Base-by-base conservation (phyloP, 2,113 vertebrate species). In the Anser brachyrhynchus region DNA sequence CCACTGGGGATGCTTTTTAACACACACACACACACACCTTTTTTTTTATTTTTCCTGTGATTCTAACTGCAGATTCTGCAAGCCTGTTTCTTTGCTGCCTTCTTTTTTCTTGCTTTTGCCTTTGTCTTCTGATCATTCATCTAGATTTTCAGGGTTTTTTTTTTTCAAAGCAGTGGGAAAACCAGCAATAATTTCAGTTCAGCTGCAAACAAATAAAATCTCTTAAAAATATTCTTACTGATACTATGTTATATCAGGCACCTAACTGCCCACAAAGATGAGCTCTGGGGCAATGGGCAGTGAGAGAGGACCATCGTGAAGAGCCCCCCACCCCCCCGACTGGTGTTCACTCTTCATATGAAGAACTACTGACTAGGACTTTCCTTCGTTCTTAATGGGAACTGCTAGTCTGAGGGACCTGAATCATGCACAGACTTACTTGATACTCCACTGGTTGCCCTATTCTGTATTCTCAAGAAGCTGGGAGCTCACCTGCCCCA, bases 1-100 rank as follows among this genome's bases (percentile, higher is more conserved):
- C 1, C 13, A 17, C 8, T 58, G 17, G 22, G 0, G 0, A 20
- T 10, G 31, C 0, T 7, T 61, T 11, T 18, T 23, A 54, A 70
- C 46, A 49, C 20, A 49, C 20, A 19, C 18, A 49, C 19, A 46
- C 46, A 49, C 46, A 49, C 46, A 46, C 15, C 23, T 2, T 6
- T 52, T 51, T 43, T 3, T 57, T 84, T 43, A 3, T 57, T 87
- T n/a, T 10, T 8, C 9, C 26, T 58, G 14, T 35, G n/a, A 35
- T 21, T 61, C 13, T 21, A 61, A 35, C 20, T 35, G 18, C 17
- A 64, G 17, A 58, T 71, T 82, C n/a, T 79, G 13, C 9, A 82
- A 49, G 8, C 11, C 49, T 13, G 2, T 51, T 93, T 62, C 29
- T 78, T 87, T 70, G 44, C 16, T 17, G 23, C 13, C 51, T 25